phyloP scores from a whole-genome alignment of 2,113 vertebrate genomes.

The Cynopterus brachyotis region DNA sequence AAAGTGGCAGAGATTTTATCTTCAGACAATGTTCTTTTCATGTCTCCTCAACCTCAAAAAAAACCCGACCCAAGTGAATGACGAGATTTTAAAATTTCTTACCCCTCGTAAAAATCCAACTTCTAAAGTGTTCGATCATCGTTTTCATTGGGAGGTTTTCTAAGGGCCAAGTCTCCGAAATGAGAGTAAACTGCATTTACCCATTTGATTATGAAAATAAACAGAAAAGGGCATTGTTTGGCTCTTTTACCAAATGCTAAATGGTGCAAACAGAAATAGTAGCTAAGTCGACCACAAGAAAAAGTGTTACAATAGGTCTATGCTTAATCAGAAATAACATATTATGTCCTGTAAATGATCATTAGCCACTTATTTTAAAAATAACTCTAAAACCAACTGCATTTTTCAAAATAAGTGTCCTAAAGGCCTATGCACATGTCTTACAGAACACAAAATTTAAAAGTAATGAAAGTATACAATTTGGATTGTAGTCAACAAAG shows the following conservation, averaged over 20 bases:
- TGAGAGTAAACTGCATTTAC: slow-evolving; percentile 45
- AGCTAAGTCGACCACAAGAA: not conserved
- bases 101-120: not conserved
- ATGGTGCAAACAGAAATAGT: not conserved
- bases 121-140: slow-evolving; percentile 33
- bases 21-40: slow-evolving; percentile 32
- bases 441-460: slow-evolving; percentile 23
- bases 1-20: slow-evolving; percentile 22
- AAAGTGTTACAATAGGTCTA: not conserved
- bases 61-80: not conserved
- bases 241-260: slow-evolving; percentile 55
- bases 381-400: not conserved
- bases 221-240: not conserved
- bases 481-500: slow-evolving; percentile 67
- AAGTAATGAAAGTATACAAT: slow-evolving; percentile 61
- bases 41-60: slow-evolving; percentile 30
- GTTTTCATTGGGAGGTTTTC: not conserved
- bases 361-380: slow-evolving; percentile 33
- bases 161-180: slow-evolving; percentile 39
- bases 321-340: slow-evolving; percentile 8
- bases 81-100: slow-evolving; percentile 37
- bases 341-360: not conserved
- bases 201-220: slow-evolving; percentile 65
- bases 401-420: slow-evolving; percentile 14
- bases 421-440: slow-evolving; percentile 5